Conservation (phyloP, 2,113 vertebrate genomes). For the Motacilla tschutschensis region DNA sequence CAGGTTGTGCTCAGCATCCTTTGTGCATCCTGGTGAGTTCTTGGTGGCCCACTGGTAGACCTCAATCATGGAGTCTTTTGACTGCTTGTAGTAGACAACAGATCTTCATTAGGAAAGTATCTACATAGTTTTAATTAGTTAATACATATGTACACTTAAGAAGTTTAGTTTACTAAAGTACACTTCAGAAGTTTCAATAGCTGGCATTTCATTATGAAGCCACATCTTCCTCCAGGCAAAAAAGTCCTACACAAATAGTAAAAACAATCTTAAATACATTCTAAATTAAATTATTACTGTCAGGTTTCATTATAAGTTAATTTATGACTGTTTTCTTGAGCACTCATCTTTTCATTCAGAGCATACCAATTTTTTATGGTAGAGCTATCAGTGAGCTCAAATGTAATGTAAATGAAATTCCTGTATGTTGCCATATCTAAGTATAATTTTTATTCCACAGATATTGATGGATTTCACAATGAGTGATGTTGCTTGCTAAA, state of each 20-base stretch:
- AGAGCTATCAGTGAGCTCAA: conserved; percentile 21
- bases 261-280: conserved; percentile 51
- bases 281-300: conserved; percentile 68
- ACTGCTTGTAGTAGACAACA: background rate
- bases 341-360: conserved; percentile 44
- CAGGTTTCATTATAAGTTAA: conserved; percentile 68
- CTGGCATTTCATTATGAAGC: conserved; percentile 19
- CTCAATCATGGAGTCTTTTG: background rate
- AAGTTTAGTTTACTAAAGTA: background rate
- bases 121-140: conserved; percentile 36
- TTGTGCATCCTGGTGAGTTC: background rate
- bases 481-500: background rate
- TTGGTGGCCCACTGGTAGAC: background rate
- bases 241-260: conserved; percentile 43
- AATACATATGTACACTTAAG: background rate
- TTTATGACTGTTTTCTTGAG: conserved; percentile 65
- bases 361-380: conserved; percentile 31
- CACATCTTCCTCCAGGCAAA: conserved; percentile 46
- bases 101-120: conserved; percentile 22
- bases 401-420: conserved; percentile 42
- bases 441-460: background rate
- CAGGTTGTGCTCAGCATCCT: background rate
- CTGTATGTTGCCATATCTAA: background rate
- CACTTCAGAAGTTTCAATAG: background rate
- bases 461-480: background rate